Evolutionary conservation across 2,113 vertebrate genomes (phyloP).

Genomic region (Mirounga angustirostris): DNA sequence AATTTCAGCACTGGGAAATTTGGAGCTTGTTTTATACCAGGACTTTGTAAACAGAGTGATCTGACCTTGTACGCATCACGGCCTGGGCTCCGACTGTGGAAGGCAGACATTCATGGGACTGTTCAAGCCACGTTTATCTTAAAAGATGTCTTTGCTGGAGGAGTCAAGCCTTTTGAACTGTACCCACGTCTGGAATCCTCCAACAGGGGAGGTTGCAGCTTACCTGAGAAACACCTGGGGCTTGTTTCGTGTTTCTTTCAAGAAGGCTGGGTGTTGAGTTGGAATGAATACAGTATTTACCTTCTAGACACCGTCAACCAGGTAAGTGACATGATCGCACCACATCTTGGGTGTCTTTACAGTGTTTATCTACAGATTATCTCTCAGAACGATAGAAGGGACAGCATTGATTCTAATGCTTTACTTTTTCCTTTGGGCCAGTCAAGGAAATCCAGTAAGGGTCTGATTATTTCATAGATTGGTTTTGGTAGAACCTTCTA

Average conservation of each 20-base stretch:
- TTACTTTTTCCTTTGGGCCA: neutral
- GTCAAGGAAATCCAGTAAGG: neutral
- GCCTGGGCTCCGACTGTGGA: conserved; percentile 97
- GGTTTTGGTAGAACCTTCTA: neutral
- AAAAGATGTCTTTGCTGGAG: conserved; percentile 92
- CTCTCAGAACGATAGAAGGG: neutral
- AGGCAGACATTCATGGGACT: conserved; percentile 92
- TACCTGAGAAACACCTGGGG: conserved; percentile 93
- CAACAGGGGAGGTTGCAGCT: conserved; percentile 86
- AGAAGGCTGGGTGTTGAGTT: conserved; percentile 97
- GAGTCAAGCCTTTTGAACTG: conserved; percentile 93
- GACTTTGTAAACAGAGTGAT: conserved; percentile 96
- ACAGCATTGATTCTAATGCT: fast-evolving
- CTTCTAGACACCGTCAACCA: conserved; percentile 94
- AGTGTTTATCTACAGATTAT: fast-evolving
- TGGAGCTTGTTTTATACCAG: conserved; percentile 97
- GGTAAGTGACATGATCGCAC: conserved; percentile 80
- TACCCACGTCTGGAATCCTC: conserved; percentile 91
- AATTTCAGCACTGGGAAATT: conserved; percentile 94
- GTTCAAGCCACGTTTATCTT: conserved; percentile 96
- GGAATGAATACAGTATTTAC: conserved; percentile 98
- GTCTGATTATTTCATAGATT: neutral
- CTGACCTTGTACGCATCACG: conserved; percentile 94
- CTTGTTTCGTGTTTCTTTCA: conserved; percentile 93
- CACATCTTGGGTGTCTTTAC: neutral